These are phyloP conservation scores for Rhyzopertha dominica DNA, from an alignment of 1,140 invertebrate species.

Conservation along the genomic window DNA sequence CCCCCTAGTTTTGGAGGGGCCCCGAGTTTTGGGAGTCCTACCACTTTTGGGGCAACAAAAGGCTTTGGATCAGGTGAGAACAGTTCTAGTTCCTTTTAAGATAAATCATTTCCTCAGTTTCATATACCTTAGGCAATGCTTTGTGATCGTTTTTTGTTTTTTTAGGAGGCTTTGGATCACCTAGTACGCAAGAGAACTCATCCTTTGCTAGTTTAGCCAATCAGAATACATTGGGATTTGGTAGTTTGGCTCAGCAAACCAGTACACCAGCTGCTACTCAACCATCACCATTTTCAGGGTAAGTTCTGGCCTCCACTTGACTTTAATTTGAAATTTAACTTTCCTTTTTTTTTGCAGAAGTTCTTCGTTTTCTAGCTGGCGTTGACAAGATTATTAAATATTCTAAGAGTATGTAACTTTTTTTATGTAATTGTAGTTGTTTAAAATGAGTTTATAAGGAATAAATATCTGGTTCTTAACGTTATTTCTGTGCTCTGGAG, in stretches of 20 bases:
- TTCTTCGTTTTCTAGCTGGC: slow-evolving; percentile 42
- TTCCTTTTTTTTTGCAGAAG: slow-evolving; percentile 28
- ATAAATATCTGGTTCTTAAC: too few relatives aligned
- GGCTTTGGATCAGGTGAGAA: slow-evolving; percentile 45
- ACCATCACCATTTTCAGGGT: slow-evolving; percentile 47
- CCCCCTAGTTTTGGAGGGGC: slow-evolving; percentile 50
- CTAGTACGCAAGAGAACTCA: slow-evolving; percentile 43
- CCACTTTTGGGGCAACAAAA: slow-evolving; percentile 49
- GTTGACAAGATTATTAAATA: slow-evolving; percentile 27
- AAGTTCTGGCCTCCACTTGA: slow-evolving; percentile 18
- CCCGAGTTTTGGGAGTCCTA: slow-evolving; percentile 50
- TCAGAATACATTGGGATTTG: slow-evolving; percentile 53
- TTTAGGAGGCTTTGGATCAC: slow-evolving; percentile 38
- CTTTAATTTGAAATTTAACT: slow-evolving; percentile 1
- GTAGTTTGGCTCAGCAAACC: slow-evolving; percentile 52
- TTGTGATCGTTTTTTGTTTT: not conserved
- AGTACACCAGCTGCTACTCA: slow-evolving; percentile 35
- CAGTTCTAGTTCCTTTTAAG: not conserved
- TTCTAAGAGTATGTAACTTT: too few relatives aligned
- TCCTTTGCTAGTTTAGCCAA: slow-evolving; percentile 54
- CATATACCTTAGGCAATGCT: too few relatives aligned
- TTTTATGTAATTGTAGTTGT: too few relatives aligned
- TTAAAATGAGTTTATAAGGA: too few relatives aligned
- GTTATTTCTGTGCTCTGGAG: too few relatives aligned
- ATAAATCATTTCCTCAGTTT: too few relatives aligned